Evolutionary conservation across 2,888 invertebrate genomes (phyloP).

Genomic region (Lathronympha strigana): DNA sequence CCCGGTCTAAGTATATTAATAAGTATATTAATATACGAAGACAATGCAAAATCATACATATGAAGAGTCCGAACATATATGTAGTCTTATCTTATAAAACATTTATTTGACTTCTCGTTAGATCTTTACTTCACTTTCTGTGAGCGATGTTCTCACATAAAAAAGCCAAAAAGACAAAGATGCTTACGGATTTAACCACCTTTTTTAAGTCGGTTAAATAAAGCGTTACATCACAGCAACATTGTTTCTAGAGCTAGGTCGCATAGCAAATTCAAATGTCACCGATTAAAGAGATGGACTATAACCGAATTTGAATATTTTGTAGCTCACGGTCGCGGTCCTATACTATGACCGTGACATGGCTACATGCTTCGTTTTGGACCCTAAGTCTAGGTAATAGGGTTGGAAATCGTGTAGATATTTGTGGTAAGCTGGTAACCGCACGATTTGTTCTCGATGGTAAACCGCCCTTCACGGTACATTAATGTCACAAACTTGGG

Average conservation of each 20-base stretch:
- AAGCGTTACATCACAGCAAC: not conserved
- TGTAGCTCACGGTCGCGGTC: slow-evolving; percentile 39
- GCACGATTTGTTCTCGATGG: slow-evolving; percentile 9
- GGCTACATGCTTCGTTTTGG: not conserved
- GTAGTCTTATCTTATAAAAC: no score
- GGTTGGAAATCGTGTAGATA: not conserved
- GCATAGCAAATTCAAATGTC: slow-evolving; percentile 14
- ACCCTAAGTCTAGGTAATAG: slow-evolving; percentile 1
- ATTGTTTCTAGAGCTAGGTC: not conserved
- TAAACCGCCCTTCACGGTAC: slow-evolving; percentile 21
- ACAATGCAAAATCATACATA: no score
- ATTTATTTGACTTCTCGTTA: no score
- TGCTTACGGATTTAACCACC: no score
- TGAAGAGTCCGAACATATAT: no score
- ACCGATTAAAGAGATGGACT: slow-evolving; percentile 27
- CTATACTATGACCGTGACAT: slow-evolving; percentile 31
- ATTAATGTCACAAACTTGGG: not conserved
- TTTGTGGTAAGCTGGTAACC: not conserved
- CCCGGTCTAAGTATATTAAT: no score
- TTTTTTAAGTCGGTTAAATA: not conserved
- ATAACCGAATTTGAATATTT: slow-evolving; percentile 34
- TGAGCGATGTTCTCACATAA: no score
- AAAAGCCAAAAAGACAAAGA: no score
- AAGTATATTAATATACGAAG: no score
- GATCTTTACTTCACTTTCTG: no score